Percentiles rank a stretch among this genome's conserved stretches.
Evolutionary conservation across 2,113 vertebrate genomes (phyloP).

Genomic region (Lagopus leucura): DNA sequence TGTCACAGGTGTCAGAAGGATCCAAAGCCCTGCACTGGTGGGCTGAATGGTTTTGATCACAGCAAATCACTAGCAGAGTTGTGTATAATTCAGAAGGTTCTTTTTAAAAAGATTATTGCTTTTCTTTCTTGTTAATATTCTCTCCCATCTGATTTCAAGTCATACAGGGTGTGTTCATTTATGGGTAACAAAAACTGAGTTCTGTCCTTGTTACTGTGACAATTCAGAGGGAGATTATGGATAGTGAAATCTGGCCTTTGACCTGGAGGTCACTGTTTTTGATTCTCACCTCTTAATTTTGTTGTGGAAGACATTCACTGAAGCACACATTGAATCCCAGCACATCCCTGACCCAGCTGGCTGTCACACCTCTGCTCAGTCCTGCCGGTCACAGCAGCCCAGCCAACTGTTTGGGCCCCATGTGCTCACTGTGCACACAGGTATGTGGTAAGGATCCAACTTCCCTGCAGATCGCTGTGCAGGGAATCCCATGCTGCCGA

Average conservation of each 20-base stretch:
- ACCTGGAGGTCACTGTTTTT: background rate
- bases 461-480: background rate
- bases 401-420: background rate
- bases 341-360: background rate
- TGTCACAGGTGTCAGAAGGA: background rate
- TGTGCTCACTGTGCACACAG: rapidly evolving
- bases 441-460: background rate
- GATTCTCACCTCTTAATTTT: constrained; percentile 2
- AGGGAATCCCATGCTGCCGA: background rate
- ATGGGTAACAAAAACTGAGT: background rate
- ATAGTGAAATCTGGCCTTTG: background rate
- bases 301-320: background rate
- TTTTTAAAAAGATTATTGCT: background rate
- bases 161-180: background rate
- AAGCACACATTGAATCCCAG: background rate
- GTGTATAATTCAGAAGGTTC: background rate
- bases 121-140: constrained; percentile 12
- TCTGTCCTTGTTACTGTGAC: constrained; percentile 5
- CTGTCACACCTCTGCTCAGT: background rate
- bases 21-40: background rate
- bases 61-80: background rate
- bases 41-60: background rate
- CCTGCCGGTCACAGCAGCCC: rapidly evolving
- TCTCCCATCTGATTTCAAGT: background rate
- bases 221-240: background rate